These are phyloP conservation scores for Zapus hudsonius DNA, from an alignment of 2,113 vertebrate species.

Conservation along the genomic window DNA sequence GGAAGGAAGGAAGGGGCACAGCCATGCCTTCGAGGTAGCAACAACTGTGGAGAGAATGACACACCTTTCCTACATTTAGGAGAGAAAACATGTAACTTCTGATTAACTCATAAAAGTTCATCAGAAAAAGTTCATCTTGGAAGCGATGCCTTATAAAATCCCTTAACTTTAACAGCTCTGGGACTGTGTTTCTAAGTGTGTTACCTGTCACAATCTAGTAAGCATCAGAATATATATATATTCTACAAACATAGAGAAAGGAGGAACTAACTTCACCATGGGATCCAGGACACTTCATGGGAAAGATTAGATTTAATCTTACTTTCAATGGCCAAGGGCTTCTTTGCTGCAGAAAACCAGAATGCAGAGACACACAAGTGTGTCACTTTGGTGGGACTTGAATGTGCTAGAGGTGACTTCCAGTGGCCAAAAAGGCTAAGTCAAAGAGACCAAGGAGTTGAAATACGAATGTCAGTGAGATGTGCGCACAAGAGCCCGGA, in stretches of 20 bases:
- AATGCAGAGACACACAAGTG: neutral
- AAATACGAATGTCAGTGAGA: neutral
- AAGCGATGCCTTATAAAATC: neutral
- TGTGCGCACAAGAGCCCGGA: neutral
- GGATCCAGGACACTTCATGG: neutral
- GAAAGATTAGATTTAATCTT: neutral
- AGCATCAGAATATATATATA: neutral
- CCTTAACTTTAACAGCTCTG: neutral
- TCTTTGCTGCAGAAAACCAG: neutral
- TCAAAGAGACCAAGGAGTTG: neutral
- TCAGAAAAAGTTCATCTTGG: neutral
- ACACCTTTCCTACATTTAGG: neutral
- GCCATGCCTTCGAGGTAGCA: neutral
- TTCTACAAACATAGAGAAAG: neutral
- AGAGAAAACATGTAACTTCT: neutral
- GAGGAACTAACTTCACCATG: neutral
- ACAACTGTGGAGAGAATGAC: neutral
- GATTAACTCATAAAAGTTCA: too few relatives aligned
- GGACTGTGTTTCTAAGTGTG: neutral
- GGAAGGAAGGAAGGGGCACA: neutral
- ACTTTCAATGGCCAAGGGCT: neutral
- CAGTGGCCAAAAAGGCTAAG: neutral
- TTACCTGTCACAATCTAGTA: neutral
- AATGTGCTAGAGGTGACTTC: neutral
- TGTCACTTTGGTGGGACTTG: neutral